Evolutionary conservation across 2,113 vertebrate species (phyloP).

Genomic region (Catharus fuscescens): DNA sequence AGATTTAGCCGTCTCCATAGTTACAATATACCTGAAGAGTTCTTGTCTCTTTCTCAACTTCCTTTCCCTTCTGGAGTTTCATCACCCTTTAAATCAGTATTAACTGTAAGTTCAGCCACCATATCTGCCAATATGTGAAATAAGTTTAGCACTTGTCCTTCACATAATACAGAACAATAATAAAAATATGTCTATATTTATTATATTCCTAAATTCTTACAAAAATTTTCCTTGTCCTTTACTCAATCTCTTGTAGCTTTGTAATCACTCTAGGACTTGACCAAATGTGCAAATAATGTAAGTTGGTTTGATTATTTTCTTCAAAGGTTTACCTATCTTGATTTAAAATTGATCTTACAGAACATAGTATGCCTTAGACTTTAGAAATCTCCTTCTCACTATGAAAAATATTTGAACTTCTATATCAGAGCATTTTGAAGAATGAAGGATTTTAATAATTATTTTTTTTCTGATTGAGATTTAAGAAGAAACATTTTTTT

Average conservation of each 20-base stretch:
- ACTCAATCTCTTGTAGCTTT: background rate
- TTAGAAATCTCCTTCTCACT: background rate
- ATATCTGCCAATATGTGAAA: background rate
- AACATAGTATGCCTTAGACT: background rate
- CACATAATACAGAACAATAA: background rate
- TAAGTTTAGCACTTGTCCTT: background rate
- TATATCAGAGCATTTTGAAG: background rate
- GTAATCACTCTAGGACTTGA: background rate
- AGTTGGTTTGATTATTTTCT: background rate
- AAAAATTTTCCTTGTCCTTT: background rate
- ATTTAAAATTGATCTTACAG: slow-evolving; percentile 49
- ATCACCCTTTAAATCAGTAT: background rate
- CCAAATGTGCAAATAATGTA: background rate
- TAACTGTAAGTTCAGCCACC: background rate
- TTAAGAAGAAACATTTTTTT: slow-evolving; percentile 56
- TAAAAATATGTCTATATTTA: background rate
- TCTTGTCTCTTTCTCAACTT: background rate
- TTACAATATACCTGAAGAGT: background rate
- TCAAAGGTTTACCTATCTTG: slow-evolving; percentile 34
- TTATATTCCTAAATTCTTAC: background rate
- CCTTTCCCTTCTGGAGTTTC: background rate
- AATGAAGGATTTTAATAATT: slow-evolving; percentile 51
- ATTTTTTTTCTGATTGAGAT: slow-evolving; percentile 13
- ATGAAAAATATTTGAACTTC: slow-evolving; percentile 39
- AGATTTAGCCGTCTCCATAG: background rate